A percentile compares a stretch with the other conserved stretches of the same genome.
Conservation (phyloP, 2,113 vertebrate genomes). For the Gymnobelideus leadbeateri region DNA sequence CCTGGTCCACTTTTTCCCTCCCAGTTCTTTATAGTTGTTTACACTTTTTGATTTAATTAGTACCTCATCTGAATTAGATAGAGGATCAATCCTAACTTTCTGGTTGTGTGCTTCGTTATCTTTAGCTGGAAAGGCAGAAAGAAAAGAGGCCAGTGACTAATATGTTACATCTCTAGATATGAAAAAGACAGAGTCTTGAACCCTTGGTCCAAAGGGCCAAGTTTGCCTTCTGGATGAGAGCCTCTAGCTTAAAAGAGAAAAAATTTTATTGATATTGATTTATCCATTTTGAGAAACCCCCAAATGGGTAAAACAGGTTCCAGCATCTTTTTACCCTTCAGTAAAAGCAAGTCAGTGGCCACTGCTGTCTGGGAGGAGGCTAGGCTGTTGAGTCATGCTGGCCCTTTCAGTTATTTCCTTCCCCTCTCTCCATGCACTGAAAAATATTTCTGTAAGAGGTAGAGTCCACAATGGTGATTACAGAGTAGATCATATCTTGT, state of each 20-base stretch:
- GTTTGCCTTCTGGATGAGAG: not conserved
- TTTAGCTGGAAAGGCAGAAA: not conserved
- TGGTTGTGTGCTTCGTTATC: not conserved
- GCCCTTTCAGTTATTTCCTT: not conserved
- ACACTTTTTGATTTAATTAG: not conserved
- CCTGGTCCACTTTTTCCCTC: not conserved
- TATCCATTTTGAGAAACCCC: not conserved
- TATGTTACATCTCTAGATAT: not conserved
- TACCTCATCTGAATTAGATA: constrained; percentile 1
- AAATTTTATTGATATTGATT: not conserved
- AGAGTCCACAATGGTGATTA: not conserved
- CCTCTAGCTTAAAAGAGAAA: not conserved
- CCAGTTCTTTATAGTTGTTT: not conserved
- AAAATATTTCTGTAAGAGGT: not conserved
- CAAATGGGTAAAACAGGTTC: not conserved
- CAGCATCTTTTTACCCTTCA: not conserved
- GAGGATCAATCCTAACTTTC: not conserved
- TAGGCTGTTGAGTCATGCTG: not conserved
- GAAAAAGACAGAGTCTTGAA: not conserved
- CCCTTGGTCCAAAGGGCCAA: not conserved
- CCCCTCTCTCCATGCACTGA: not conserved
- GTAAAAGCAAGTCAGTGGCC: not conserved
- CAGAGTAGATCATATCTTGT: not conserved
- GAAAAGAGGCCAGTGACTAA: not conserved
- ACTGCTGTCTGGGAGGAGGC: not conserved